Evolutionary conservation across 2,888 invertebrate species (phyloP).

Genomic region (Agonopterix alstromeriana): DNA sequence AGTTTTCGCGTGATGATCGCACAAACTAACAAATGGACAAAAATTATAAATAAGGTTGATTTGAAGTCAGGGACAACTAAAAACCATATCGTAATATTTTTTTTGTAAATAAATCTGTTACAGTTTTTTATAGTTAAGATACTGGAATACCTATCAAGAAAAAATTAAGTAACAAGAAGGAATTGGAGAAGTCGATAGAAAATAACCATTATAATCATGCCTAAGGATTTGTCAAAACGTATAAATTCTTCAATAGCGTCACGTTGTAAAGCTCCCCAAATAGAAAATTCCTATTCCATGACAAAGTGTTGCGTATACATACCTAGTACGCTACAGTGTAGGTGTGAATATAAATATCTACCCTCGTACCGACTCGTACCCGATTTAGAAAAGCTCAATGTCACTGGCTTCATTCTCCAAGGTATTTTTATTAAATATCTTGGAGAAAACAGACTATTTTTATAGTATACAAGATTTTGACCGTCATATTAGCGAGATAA

Average conservation of each 20-base stretch:
- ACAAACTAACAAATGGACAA: no score
- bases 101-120: no score
- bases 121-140: no score
- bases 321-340: constrained; percentile 22
- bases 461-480: no score
- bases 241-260: constrained; percentile 22
- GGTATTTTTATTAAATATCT: constrained; percentile 33
- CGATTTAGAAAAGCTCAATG: constrained; percentile 60
- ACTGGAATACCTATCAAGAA: no score
- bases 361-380: constrained; percentile 32
- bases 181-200: not conserved
- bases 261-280: constrained; percentile 36
- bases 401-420: constrained; percentile 40
- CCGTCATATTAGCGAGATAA: no score
- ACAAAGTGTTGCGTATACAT: constrained; percentile 32
- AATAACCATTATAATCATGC: constrained; percentile 4
- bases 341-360: constrained; percentile 65
- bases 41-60: no score
- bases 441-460: not conserved
- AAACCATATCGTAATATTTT: no score
- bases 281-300: constrained; percentile 53
- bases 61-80: no score
- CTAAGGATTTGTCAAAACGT: constrained; percentile 22
- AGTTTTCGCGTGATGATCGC: no score
- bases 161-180: no score